Percentiles rank a stretch among this genome's conserved stretches.
phyloP scores from a whole-genome alignment of 1,140 invertebrate genomes.

The Eueides isabella region DNA sequence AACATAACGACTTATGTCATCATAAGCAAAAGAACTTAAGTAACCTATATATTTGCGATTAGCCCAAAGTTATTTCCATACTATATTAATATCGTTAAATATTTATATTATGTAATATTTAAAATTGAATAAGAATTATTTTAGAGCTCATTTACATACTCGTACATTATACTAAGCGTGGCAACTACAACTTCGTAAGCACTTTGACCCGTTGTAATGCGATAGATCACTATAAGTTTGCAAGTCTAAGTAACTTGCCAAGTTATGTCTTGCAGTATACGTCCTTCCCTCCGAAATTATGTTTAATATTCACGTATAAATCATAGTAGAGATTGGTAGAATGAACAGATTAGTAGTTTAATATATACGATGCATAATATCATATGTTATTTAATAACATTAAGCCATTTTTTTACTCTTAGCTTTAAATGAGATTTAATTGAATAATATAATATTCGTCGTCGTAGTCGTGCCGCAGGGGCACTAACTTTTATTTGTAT shows the following conservation, averaged over 20 bases:
- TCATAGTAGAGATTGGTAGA: constrained; percentile 10
- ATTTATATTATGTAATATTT: constrained; percentile 3
- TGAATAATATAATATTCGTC: not conserved
- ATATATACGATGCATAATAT: not conserved
- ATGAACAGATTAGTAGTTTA: constrained; percentile 7
- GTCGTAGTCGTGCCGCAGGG: too few relatives aligned
- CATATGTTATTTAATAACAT: not conserved
- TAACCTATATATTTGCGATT: too few relatives aligned
- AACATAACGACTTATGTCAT: too few relatives aligned
- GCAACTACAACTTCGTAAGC: constrained; percentile 24
- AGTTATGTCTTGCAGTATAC: constrained; percentile 28
- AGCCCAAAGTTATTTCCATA: not conserved
- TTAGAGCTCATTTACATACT: constrained; percentile 7
- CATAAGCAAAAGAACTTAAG: too few relatives aligned
- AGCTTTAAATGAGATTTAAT: not conserved
- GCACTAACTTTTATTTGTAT: not conserved
- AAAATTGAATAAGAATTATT: not conserved
- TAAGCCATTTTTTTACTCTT: not conserved
- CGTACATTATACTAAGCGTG: constrained; percentile 23
- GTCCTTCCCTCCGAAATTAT: constrained; percentile 18
- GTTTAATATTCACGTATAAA: constrained; percentile 30
- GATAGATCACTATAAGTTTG: constrained; percentile 38
- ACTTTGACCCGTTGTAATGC: constrained; percentile 31
- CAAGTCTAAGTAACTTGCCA: constrained; percentile 35
- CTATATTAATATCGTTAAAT: not conserved